Base-by-base conservation (phyloP, 1,140 invertebrate genomes). In the Bombus cullumanus region DNA sequence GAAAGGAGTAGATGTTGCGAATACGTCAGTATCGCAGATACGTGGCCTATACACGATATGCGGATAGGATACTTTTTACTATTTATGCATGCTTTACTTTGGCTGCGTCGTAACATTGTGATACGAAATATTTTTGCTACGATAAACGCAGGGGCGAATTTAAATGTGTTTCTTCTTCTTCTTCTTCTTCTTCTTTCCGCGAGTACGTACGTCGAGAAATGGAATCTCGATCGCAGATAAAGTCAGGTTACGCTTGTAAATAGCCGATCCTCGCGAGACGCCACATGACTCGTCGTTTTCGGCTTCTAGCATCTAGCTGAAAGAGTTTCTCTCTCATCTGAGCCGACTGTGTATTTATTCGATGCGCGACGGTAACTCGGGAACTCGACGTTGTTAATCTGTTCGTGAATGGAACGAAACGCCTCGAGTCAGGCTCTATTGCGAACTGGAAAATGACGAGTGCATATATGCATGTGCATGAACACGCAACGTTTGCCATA, bases 241-340 rank as follows among this genome's bases (percentile, higher is more conserved):
- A 88, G 79, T 85, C 34, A 72, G 77, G 73, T 78, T 31, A 28
- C n/a, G 80, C 69, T 64, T 86, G 79, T 86, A 86, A 31, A 88
- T 86, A 69, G 37, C 31, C 64, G 43, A 72, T 37, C 64, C 25
- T 82, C 62, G 41, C 75, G 59, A 57, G 39, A 73, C 47, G 28
- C 31, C 15, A 74, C 81, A 15, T 5, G 71, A 83, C 53, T 62
- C 72, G 41, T 75, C 64, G 47, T 64, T 75, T 47, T 57, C 43
- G 53, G 57, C 25, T 18, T 69, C 2, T 31, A 53, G 64, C 13
- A 41, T 39, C 13, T 39, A 9, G 25, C 5, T 18, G 69, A 28
- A 18, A 25, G 28, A 41, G 41, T 41, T 69, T 76, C 10, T 57
- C 9, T n/a, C 25, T 64, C 6, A 22, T 39, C 79, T 0, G 37